phyloP scores from a whole-genome alignment of 2,888 invertebrate species.

The Lycocerus yunnanus region DNA sequence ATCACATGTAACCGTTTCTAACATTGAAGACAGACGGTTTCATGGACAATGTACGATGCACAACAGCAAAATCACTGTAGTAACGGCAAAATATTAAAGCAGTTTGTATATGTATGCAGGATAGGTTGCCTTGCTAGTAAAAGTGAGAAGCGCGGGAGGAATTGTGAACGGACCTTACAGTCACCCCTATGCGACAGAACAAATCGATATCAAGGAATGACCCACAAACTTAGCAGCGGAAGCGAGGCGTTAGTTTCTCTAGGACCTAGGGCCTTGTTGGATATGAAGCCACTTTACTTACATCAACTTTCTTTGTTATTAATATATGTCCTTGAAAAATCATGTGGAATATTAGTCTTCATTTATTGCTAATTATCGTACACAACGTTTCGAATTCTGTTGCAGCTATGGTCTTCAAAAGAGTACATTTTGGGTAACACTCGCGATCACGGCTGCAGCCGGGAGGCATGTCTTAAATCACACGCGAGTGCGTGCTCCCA shows the following conservation, averaged over 20 bases:
- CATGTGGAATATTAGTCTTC: slow-evolving; percentile 54
- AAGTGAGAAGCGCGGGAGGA: slow-evolving; percentile 38
- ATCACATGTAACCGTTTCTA: slow-evolving; percentile 50
- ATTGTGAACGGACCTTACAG: slow-evolving; percentile 51
- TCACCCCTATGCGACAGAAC: slow-evolving; percentile 55
- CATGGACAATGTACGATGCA: slow-evolving; percentile 43
- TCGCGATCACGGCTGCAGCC: slow-evolving; percentile 37
- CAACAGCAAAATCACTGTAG: slow-evolving; percentile 45
- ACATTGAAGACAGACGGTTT: slow-evolving; percentile 47
- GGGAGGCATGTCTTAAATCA: slow-evolving; percentile 41
- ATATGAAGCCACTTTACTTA: slow-evolving; percentile 47
- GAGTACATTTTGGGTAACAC: slow-evolving; percentile 47
- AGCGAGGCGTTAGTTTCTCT: slow-evolving; percentile 31
- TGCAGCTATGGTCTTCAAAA: slow-evolving; percentile 41
- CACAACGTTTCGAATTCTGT: slow-evolving; percentile 44
- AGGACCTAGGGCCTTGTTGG: slow-evolving; percentile 26
- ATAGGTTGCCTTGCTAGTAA: slow-evolving; percentile 37
- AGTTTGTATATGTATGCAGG: slow-evolving; percentile 41
- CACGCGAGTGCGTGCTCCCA: slow-evolving; percentile 45
- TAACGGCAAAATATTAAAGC: slow-evolving; percentile 41
- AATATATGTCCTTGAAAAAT: slow-evolving; percentile 54
- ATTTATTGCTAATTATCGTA: slow-evolving; percentile 53
- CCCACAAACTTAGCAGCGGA: slow-evolving; percentile 48
- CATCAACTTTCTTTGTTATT: slow-evolving; percentile 55
- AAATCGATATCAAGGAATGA: slow-evolving; percentile 55